Conservation (phyloP, 2,888 invertebrate genomes). For the Subacronicta megacephala region DNA sequence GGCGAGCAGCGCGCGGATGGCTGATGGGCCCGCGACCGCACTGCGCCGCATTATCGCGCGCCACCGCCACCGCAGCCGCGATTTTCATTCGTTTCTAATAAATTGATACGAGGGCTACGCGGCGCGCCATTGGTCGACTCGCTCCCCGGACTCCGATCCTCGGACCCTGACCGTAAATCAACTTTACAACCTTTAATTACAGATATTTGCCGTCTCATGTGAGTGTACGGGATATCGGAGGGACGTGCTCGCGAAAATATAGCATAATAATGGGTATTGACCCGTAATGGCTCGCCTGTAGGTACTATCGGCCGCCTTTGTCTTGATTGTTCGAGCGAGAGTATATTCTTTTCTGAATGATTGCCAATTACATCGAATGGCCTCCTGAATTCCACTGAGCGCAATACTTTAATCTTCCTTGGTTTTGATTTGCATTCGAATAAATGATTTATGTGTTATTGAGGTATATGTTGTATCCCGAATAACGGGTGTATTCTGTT, state of each 20-base stretch:
- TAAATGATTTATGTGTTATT: conserved; percentile 86
- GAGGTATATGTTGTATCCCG: conserved; percentile 61
- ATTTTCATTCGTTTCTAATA: conserved; percentile 88
- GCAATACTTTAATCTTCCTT: conserved; percentile 80
- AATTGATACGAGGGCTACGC: conserved; percentile 83
- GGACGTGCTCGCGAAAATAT: conserved; percentile 88
- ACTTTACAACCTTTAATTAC: conserved; percentile 90
- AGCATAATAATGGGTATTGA: conserved; percentile 90
- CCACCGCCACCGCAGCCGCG: conserved; percentile 86
- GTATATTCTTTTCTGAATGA: conserved; percentile 87
- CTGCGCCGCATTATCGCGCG: conserved; percentile 78
- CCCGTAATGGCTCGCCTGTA: conserved; percentile 87
- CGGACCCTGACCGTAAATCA: conserved; percentile 87
- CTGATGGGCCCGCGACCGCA: conserved; percentile 86
- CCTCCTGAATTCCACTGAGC: conserved; percentile 84
- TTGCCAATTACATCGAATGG: conserved; percentile 89
- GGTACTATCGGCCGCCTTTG: conserved; percentile 88
- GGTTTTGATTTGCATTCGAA: conserved; percentile 82
- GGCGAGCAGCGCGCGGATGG: conserved; percentile 31
- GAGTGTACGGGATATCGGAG: conserved; percentile 86
- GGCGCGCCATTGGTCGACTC: conserved; percentile 84
- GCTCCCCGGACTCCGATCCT: conserved; percentile 82
- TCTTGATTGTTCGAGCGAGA: conserved; percentile 86
- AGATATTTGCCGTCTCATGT: conserved; percentile 89
- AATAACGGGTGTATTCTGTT: conserved; percentile 60